These are phyloP conservation scores for Mylabris sibirica DNA, from an alignment of 2,888 invertebrate species.

Conservation along the genomic window DNA sequence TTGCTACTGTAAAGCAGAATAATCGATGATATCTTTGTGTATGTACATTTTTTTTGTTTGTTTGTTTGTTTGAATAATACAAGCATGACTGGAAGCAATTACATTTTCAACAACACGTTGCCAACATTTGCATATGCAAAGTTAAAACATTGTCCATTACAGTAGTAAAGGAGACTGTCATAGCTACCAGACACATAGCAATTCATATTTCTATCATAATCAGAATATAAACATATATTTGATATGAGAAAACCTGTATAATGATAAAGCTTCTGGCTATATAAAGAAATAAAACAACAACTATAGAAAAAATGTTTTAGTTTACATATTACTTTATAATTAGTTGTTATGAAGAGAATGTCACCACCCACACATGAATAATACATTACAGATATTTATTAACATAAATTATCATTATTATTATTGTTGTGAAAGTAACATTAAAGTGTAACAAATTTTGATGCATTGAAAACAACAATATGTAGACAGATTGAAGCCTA, in stretches of 20 bases:
- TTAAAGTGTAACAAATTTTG: background rate
- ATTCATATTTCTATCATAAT: conserved; percentile 29
- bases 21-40: conserved; percentile 31
- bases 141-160: conserved; percentile 32
- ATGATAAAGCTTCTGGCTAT: background rate
- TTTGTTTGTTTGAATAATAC: conserved; percentile 23
- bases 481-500: background rate
- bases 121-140: conserved; percentile 35
- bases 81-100: conserved; percentile 37
- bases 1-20: conserved; percentile 29
- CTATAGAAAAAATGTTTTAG: background rate
- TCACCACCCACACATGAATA: conserved; percentile 7
- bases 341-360: background rate
- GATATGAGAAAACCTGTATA: conserved; percentile 1
- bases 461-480: background rate
- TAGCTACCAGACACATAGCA: conserved; percentile 25
- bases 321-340: conserved; percentile 8
- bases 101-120: conserved; percentile 38
- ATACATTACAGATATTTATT: background rate
- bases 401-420: background rate
- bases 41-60: background rate
- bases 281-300: background rate
- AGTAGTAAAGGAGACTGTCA: conserved; percentile 26
- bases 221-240: conserved; percentile 14
- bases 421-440: background rate